Conservation (phyloP, 92 coral and sea anemone species). For the Metridium senile region DNA sequence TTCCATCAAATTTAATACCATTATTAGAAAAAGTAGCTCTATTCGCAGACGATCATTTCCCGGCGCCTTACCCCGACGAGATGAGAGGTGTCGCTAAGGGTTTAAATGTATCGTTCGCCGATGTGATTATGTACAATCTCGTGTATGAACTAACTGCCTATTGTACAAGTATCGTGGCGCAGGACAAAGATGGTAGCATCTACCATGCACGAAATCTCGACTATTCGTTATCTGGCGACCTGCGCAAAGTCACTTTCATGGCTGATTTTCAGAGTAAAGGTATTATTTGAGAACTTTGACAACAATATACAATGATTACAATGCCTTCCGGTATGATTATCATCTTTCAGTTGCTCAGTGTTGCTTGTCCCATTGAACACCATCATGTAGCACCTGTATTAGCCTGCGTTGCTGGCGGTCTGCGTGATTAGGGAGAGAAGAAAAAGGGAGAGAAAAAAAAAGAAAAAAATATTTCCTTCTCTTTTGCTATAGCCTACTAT, state of each 20-base stretch:
- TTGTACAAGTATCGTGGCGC: slow-evolving; percentile 91
- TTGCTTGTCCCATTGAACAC: too few relatives aligned
- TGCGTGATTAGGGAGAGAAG: too few relatives aligned
- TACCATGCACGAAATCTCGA: slow-evolving; percentile 84
- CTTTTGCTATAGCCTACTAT: too few relatives aligned
- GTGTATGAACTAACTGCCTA: slow-evolving; percentile 79
- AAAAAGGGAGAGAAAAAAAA: too few relatives aligned
- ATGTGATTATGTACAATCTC: slow-evolving; percentile 64
- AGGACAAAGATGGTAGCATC: slow-evolving; percentile 65
- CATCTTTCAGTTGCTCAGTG: too few relatives aligned
- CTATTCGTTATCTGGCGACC: slow-evolving; percentile 42
- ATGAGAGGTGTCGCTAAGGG: slow-evolving; percentile 75
- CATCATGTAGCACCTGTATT: too few relatives aligned
- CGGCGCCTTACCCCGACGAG: slow-evolving; percentile 78
- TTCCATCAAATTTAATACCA: slow-evolving; percentile 53
- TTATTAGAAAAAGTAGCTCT: slow-evolving; percentile 62
- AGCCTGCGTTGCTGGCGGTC: too few relatives aligned
- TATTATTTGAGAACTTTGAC: slow-evolving; percentile 20
- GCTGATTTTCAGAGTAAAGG: slow-evolving; percentile 87
- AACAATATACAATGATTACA: too few relatives aligned
- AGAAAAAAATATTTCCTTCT: too few relatives aligned
- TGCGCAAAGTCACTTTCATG: slow-evolving; percentile 71
- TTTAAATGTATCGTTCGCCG: slow-evolving; percentile 56
- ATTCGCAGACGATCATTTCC: slow-evolving; percentile 56
- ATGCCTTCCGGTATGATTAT: too few relatives aligned